Evolutionary conservation across 92 coral and sea anemone genomes (phyloP).

Genomic region (Parazoanthus atlanticus): DNA sequence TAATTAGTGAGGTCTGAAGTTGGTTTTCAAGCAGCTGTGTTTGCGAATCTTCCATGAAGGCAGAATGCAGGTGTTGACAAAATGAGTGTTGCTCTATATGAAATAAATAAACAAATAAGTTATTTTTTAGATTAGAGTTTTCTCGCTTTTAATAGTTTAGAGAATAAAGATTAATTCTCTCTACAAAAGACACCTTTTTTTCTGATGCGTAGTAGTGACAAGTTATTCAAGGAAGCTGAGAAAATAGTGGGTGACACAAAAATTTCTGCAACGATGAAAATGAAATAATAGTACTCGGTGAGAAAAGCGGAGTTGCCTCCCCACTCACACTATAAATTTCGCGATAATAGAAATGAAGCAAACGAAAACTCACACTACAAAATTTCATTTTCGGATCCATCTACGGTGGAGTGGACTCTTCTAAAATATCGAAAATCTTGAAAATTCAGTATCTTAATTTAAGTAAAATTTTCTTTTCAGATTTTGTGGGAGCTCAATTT

Average conservation of each 20-base stretch:
- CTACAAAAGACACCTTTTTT: background rate
- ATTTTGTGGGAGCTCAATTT: too few species aligned
- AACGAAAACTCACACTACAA: background rate
- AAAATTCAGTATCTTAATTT: too few species aligned
- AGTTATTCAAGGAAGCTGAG: background rate
- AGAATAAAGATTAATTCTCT: background rate
- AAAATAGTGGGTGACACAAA: background rate
- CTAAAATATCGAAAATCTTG: too few species aligned
- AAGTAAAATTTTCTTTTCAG: too few species aligned
- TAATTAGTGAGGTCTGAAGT: slow-evolving; percentile 25
- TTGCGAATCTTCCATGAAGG: background rate
- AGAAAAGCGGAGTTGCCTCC: background rate
- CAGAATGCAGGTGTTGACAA: background rate
- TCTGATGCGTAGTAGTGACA: background rate
- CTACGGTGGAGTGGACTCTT: too few species aligned
- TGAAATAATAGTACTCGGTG: background rate
- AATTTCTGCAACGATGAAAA: background rate
- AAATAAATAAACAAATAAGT: background rate
- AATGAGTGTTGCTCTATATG: background rate
- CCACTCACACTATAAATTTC: background rate
- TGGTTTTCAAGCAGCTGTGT: slow-evolving; percentile 26
- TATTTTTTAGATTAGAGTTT: background rate
- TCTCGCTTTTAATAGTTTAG: background rate
- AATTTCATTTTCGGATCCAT: too few species aligned
- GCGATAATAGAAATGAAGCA: background rate